Evolutionary conservation across 1,140 invertebrate genomes (phyloP).

Genomic region (Heterodera carotae): DNA sequence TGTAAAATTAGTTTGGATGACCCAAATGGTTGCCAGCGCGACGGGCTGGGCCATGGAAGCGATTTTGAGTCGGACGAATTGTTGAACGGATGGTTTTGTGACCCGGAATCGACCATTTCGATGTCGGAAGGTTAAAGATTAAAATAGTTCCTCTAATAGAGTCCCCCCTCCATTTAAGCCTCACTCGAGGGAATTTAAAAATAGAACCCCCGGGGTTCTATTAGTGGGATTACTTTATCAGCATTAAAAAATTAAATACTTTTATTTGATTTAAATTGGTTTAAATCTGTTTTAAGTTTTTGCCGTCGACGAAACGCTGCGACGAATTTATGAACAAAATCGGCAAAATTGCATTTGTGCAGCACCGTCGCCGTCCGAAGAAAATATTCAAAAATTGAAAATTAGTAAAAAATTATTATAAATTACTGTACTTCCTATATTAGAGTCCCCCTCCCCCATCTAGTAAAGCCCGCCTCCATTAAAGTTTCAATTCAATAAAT

Average conservation of each 20-base stretch:
- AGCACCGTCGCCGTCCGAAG: neutral
- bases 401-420: neutral
- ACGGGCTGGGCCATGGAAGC: neutral
- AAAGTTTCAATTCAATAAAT: too few species aligned
- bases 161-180: too few species aligned
- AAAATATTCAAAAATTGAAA: neutral
- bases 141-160: neutral
- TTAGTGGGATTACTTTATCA: too few species aligned
- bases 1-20: constrained; percentile 10
- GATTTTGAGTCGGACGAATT: neutral
- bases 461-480: too few species aligned
- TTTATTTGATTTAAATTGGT: neutral
- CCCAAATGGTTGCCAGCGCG: constrained; percentile 13
- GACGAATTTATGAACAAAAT: constrained; percentile 26
- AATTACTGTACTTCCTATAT: too few species aligned
- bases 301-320: constrained; percentile 37
- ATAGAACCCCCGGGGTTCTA: too few species aligned
- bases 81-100: constrained; percentile 24
- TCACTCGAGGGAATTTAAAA: too few species aligned
- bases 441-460: too few species aligned
- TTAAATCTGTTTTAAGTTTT: too few species aligned
- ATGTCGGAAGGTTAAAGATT: constrained; percentile 21
- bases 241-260: neutral
- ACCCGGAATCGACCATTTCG: constrained; percentile 24
- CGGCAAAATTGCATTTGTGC: constrained; percentile 32